Evolutionary conservation across 2,797 vertebrate genomes (phyloP), one percentile per base, ranked within the genome.

Genomic region (Pempheris klunzingeri): DNA sequence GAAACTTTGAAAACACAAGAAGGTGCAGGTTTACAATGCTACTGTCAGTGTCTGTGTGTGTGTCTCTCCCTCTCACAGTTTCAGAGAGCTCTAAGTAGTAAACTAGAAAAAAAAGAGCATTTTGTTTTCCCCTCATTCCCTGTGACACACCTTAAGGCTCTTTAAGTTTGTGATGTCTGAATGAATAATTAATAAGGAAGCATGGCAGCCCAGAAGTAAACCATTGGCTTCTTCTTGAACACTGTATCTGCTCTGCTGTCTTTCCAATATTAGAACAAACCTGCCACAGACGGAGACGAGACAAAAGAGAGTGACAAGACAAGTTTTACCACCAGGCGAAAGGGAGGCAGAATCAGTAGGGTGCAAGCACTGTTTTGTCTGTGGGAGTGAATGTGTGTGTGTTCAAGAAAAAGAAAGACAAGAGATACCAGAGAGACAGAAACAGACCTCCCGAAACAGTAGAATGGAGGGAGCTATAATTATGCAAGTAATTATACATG

Each of bases 401-500:
- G 74, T 55, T 47, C 2, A 6, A 39, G 57, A 75, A 44, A 71
- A 47, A 68, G 43, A 77, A 32, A 85, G 81, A 82, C 71, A 57
- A 49, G 74, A 58, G 72, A 79, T 52, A 66, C 28, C 78, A 85
- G 78, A 72, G 70, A 88, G 87, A 92, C 87, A 86, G 87, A 92
- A 85, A 85, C 88, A 90, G 84, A 88, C 74, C 81, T 89, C 81
- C 88, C 85, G 86, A 87, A 93, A 92, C 87, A 90, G 89, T 88
- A 68, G 85, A 88, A 91, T 62, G 82, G 85, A 87, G 85, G 90
- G 89, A 93, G 88, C 87, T 91, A 90, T 94, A 93, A 95, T 95
- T 93, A 94, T 92, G 86, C 85, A 83, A 91, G 90, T 93, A 94
- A 95, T 94, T 94, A 94, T 93, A 94, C 93, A 93, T 93, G 90